phyloP scores from a whole-genome alignment of 2,888 invertebrate species.

The Mongoloraphidia duomilia region DNA sequence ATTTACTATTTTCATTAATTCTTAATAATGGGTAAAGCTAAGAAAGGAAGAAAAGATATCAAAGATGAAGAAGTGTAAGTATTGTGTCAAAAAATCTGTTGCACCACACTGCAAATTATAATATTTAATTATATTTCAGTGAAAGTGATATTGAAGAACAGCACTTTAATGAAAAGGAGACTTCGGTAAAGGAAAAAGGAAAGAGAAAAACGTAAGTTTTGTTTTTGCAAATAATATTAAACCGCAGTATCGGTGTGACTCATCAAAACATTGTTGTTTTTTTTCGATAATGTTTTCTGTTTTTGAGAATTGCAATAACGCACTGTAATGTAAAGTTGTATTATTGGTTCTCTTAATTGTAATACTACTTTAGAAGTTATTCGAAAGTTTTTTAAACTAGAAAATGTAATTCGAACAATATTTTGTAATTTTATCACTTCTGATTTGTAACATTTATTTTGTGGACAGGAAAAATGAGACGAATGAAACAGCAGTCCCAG shows the following conservation, averaged over 20 bases:
- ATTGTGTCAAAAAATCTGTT: slow-evolving; percentile 22
- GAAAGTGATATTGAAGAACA: slow-evolving; percentile 40
- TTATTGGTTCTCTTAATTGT: no score
- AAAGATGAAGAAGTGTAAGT: slow-evolving; percentile 61
- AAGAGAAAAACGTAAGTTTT: slow-evolving; percentile 22
- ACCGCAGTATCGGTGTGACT: no score
- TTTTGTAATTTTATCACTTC: background rate
- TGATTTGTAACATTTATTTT: background rate
- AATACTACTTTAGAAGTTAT: no score
- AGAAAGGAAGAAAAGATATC: slow-evolving; percentile 66
- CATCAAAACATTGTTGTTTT: no score
- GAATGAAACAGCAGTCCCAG: slow-evolving; percentile 8
- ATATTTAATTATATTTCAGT: slow-evolving; percentile 30
- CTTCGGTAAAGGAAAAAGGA: slow-evolving; percentile 22
- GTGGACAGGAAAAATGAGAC: slow-evolving; percentile 11
- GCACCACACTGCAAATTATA: slow-evolving; percentile 9
- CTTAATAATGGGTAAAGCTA: slow-evolving; percentile 57
- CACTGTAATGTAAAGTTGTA: no score
- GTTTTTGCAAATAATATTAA: no score
- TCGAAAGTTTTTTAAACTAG: no score
- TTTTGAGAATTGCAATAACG: no score
- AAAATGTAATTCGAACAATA: background rate
- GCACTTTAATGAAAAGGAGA: slow-evolving; percentile 21
- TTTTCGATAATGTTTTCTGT: no score
- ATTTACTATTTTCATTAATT: background rate